Conservation (phyloP, 2,888 invertebrate species). For the Tipula confusa region DNA sequence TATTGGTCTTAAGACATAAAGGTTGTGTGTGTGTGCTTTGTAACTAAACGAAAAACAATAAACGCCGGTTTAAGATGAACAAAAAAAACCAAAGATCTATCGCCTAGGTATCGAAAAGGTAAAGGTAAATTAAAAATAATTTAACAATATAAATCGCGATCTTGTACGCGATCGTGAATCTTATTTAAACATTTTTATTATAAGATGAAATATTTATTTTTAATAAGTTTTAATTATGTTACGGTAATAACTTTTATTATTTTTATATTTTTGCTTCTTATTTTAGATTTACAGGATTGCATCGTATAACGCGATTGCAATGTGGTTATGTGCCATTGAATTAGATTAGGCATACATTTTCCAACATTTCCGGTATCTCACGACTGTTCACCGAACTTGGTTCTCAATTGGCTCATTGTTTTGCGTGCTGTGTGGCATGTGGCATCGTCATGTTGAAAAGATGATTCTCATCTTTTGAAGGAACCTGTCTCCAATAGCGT, state of each 20-base stretch:
- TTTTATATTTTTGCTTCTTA: not conserved
- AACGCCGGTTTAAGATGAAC: not conserved
- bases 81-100: not conserved
- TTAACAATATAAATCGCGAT: not conserved
- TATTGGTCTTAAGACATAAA: not conserved
- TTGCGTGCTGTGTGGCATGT: too few relatives aligned
- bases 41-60: not conserved
- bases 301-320: not conserved
- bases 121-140: not conserved
- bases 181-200: not conserved
- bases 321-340: too few relatives aligned
- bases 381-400: too few relatives aligned
- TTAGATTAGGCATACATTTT: too few relatives aligned
- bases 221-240: not conserved
- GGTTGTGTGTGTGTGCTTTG: not conserved
- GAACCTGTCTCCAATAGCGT: too few relatives aligned
- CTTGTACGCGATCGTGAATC: not conserved
- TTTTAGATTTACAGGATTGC: not conserved
- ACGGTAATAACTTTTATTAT: not conserved
- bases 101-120: too few relatives aligned
- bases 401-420: too few relatives aligned
- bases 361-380: too few relatives aligned
- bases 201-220: not conserved
- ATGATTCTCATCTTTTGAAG: too few relatives aligned
- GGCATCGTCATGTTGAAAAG: too few relatives aligned